Percentiles rank a stretch among this genome's conserved stretches.
These are phyloP conservation scores for Cryptophagus acutangulus DNA, from an alignment of 2,888 invertebrate genomes.

Conservation along the genomic window DNA sequence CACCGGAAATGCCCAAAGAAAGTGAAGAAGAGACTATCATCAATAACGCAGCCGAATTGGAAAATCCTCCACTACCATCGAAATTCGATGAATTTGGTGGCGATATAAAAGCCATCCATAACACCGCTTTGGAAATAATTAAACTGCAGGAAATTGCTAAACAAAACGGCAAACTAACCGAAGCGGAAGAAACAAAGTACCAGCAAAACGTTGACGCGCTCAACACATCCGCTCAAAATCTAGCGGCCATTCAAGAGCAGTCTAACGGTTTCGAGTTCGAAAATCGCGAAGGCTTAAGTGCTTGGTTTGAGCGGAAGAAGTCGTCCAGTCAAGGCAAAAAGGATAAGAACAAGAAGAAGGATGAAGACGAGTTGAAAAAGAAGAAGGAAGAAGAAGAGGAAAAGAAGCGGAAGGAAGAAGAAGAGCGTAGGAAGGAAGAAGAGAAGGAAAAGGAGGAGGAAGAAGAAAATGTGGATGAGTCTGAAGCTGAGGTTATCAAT, in stretches of 20 bases:
- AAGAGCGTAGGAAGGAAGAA: slow-evolving; percentile 24
- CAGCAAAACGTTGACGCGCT: slow-evolving; percentile 52
- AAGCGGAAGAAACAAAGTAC: slow-evolving; percentile 54
- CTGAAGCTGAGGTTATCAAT: slow-evolving; percentile 48
- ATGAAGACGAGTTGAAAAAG: slow-evolving; percentile 22
- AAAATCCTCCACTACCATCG: slow-evolving; percentile 40
- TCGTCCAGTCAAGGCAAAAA: slow-evolving; percentile 33
- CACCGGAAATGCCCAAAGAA: slow-evolving; percentile 30
- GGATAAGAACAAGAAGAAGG: slow-evolving; percentile 30
- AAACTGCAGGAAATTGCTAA: slow-evolving; percentile 60
- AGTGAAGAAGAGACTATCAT: slow-evolving; percentile 15
- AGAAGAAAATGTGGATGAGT: slow-evolving; percentile 40
- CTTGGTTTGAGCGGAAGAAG: slow-evolving; percentile 43
- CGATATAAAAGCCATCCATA: slow-evolving; percentile 57
- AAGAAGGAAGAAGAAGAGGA: slow-evolving; percentile 25
- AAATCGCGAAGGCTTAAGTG: slow-evolving; percentile 35
- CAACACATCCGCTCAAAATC: slow-evolving; percentile 38
- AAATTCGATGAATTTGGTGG: slow-evolving; percentile 45
- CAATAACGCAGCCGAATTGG: slow-evolving; percentile 31
- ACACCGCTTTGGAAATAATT: slow-evolving; percentile 55
- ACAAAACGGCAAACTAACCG: slow-evolving; percentile 53
- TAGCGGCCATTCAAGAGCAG: slow-evolving; percentile 39
- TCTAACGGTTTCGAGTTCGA: slow-evolving; percentile 31
- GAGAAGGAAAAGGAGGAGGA: slow-evolving; percentile 29
- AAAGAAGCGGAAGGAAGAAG: slow-evolving; percentile 27